Percentiles rank a stretch among this genome's conserved stretches.
Evolutionary conservation across 2,888 invertebrate species (phyloP).

Genomic region (Mimas tiliae): DNA sequence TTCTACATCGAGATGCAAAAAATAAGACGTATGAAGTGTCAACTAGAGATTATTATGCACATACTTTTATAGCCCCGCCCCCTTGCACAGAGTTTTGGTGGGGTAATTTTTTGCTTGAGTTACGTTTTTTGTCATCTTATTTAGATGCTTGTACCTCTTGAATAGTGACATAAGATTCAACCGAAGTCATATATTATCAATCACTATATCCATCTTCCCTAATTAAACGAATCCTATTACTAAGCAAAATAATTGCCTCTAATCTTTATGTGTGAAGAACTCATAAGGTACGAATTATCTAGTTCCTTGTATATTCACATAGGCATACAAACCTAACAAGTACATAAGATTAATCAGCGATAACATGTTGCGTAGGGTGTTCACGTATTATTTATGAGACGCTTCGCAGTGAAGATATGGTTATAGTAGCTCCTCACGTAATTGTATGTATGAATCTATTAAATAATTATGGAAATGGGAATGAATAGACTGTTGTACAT

Average conservation of each 20-base stretch:
- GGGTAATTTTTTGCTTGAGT: no score
- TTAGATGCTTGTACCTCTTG: neutral
- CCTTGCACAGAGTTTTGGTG: no score
- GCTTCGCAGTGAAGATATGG: slow-evolving; percentile 35
- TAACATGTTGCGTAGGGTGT: slow-evolving; percentile 37
- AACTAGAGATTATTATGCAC: no score
- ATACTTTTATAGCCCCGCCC: no score
- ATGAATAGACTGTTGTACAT: neutral
- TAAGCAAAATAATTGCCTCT: neutral
- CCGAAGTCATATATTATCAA: neutral
- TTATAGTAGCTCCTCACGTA: slow-evolving; percentile 14
- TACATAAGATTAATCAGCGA: slow-evolving; percentile 52
- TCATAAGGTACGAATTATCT: slow-evolving; percentile 45
- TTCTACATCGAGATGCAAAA: no score
- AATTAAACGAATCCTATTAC: neutral
- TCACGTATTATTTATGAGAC: slow-evolving; percentile 51
- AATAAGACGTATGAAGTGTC: no score
- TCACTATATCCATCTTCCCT: neutral
- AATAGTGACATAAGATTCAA: neutral
- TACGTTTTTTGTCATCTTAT: no score
- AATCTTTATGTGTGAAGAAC: neutral
- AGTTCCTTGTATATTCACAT: slow-evolving; percentile 38
- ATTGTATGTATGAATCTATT: slow-evolving; percentile 23
- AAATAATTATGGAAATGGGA: slow-evolving; percentile 11
- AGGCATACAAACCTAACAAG: slow-evolving; percentile 32